Base-by-base conservation (phyloP, 2,888 invertebrate species). In the Phragmatobia fuliginosa region DNA sequence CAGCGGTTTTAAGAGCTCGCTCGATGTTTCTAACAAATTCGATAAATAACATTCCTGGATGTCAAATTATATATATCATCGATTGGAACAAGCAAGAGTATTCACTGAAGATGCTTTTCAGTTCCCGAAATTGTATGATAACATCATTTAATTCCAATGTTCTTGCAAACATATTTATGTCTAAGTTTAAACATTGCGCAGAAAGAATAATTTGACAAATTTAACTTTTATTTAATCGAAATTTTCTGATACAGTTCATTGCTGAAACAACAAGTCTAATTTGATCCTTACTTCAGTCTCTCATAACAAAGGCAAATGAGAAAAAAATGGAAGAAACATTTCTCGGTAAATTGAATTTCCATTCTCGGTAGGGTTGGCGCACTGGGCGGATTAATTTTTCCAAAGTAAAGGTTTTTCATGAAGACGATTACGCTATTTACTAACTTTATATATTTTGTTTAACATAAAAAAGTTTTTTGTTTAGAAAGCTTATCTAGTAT, bases 301-400 rank as follows among this genome's bases (percentile, higher is more conserved):
- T 71, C 63, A 32, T 72, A 65, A 70, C 66, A 60, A 62, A 76
- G 49, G 52, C 69, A 76, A 79, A 77, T 81, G 73, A 74, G 70
- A 75, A 70, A 76, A 68, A 70, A 68, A 76, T 68, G 72, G 74
- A 70, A 73, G 73, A 78, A 83, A 74, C 70, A 74, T 74, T 80
- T 73, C 68, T 61, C 65, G 45, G 73, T 66, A 78, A 81, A 82
- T 80, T 82, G 74, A 78, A 80, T 77, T 76, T 77, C 73, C 71
- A 62, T 32, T 58, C 41, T 18, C 33, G n/a, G 14, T 69, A 81
- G 80, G 81, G 78, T 56, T 82, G 70, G 58, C 45, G 45, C 72
- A 45, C 56, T 31, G 16, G 16, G 28, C 33, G 31, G 52, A 18
- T 21, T 52, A 10, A 25, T 31, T 52, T 33, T 32, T 63, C 32